Base-by-base conservation (phyloP, 2,797 vertebrate genomes). In the Sandelia bainsii region DNA sequence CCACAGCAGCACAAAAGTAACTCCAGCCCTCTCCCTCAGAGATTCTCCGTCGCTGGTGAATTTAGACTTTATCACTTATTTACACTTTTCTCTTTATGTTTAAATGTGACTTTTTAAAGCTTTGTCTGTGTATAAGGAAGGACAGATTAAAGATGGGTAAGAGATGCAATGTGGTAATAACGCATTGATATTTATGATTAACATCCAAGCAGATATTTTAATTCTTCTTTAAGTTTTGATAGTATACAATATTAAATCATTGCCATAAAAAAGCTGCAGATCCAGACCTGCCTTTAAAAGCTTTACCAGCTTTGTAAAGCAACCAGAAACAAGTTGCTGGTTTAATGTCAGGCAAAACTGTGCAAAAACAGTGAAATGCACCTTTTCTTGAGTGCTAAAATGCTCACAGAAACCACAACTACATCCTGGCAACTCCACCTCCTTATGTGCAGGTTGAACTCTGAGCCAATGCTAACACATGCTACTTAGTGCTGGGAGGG, bases 371-470 rank as follows among this genome's bases (percentile, higher is more conserved):
- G 34, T 37, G 3, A 10, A 8, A 46, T 11, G 25, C n/a, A 3
- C 29, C 45, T 29, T 11, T 13, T 40, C n/a, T 23, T 10, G 5
- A n/a, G 6, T 1, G 19, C 46, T 69, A 32, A 51, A 46, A 39
- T 20, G 25, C 25, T 49, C 12, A 52, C 23, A 16, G 3, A 17
- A 5, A 16, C 49, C 16, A 50, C 23, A 14, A 3, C 50, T 2
- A 32, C 16, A 32, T 53, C 9, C 27, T 19, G 27, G 16, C 32
- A 17, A 9, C 13, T 27, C 22, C 8, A 11, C 32, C 16, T 63
- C 29, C 40, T 57, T 22, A 78, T 42, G 22, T 16, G 37, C 54
- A 73, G 59, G 45, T 84, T 60, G 77, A 80, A 80, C 62, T 71
- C 63, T 1, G 32, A 81, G 37, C 52, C 62, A 75, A 72, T 65